Base-by-base conservation (phyloP, 2,888 invertebrate species). In the Zeuzera pyrina region DNA sequence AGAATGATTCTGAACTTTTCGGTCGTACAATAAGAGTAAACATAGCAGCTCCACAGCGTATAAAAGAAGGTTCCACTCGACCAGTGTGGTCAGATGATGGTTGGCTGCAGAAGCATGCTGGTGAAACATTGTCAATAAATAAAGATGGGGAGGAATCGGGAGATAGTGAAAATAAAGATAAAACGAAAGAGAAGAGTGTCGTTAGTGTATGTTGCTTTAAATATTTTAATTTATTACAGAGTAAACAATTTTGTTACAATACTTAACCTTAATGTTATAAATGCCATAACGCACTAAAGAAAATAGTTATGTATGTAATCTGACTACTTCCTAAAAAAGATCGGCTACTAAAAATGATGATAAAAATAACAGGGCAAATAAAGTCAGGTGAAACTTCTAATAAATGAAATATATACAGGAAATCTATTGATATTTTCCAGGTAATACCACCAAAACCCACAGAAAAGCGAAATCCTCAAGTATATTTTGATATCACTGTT, bases 41-140 rank as follows among this genome's bases (percentile, higher is more conserved):
- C 69, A 87, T 98, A 45, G 99, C 99, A 2, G 97, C 97, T 50
- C 98, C 99, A 2, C 96, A 97, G 66, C 91, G 95, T 49, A 93
- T 97, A 32, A 97, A 96, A 66, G 98, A 98, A 81, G 96, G 97
- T 13, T 95, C 95, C 5, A 93, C 94, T 0, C 87, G 94, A 42
- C 94, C 97, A 2, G 97, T 99, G 2, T 99, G 99, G 99, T 93
- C 97, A 0, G 98, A 98, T 62, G 99, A 99, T 67, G 88, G 89
- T 30, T 99, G 99, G 99, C 73, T 99, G n/a, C 95, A 96, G 64
- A 93, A 96, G 61, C 97, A 98, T 84, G 97, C 97, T 1, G 97
- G 97, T 2, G 94, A 94, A 60, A 96, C 96, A 0, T 84, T 91
- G 7, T 81, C 88, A 8, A 72, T 84, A 1, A 72, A 67, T n/a